phyloP scores from a whole-genome alignment of 2,797 vertebrate species.

The Eurystomus glaucurus region DNA sequence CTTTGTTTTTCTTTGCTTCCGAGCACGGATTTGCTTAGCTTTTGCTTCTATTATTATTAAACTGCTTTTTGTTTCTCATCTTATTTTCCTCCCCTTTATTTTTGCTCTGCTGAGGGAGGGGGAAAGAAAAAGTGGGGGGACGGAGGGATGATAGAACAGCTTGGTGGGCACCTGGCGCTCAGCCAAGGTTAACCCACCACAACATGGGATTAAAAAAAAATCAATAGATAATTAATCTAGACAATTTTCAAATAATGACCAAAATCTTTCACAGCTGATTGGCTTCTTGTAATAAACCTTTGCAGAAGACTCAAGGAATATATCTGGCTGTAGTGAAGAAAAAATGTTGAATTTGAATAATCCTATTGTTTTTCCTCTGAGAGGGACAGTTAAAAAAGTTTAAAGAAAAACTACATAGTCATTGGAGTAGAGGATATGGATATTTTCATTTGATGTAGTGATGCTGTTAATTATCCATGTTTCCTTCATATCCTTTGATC shows the following conservation, averaged over 20 bases:
- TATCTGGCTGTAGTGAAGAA: neutral
- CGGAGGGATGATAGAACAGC: no score
- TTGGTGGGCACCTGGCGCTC: no score
- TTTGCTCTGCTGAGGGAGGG: no score
- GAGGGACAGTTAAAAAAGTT: neutral
- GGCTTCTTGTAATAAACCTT: neutral
- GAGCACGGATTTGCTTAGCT: no score
- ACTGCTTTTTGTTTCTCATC: no score
- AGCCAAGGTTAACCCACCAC: no score
- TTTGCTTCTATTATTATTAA: no score
- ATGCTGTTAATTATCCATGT: neutral
- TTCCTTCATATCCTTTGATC: neutral
- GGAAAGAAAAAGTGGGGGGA: no score
- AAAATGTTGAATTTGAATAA: neutral
- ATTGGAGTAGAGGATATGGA: neutral
- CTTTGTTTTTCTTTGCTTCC: no score
- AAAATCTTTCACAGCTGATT: neutral
- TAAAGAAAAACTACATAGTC: neutral
- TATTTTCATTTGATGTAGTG: neutral
- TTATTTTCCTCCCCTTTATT: no score
- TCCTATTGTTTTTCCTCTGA: neutral
- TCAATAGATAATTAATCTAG: neutral
- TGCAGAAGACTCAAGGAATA: neutral
- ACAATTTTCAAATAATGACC: neutral
- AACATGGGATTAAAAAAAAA: neutral